A percentile compares a stretch with the other conserved stretches of the same genome.
Evolutionary conservation across 2,113 vertebrate genomes (phyloP).

Genomic region (Lophius piscatorius): DNA sequence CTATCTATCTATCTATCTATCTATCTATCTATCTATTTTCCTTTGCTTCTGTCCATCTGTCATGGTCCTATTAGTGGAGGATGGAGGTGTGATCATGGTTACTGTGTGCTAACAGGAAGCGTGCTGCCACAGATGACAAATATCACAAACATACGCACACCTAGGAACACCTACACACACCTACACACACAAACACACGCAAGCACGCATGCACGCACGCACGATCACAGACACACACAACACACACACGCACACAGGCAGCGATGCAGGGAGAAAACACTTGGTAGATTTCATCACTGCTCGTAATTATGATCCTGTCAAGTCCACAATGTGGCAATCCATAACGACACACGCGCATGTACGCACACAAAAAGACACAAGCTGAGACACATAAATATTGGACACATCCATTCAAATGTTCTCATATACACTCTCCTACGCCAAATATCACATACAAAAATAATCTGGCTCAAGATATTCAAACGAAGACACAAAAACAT

Average conservation of each 20-base stretch:
- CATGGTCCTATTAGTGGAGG: conserved; percentile 72
- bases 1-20: conserved; percentile 43
- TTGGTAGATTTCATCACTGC: conserved; percentile 78
- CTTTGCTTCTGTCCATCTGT: conserved; percentile 53
- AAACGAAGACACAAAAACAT: not conserved
- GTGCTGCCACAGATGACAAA: conserved; percentile 76
- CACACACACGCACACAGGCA: conserved; percentile 30
- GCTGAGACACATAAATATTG: conserved; percentile 4
- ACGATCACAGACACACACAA: conserved; percentile 3
- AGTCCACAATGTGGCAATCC: conserved; percentile 75
- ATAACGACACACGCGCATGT: conserved; percentile 64
- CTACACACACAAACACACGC: conserved; percentile 30
- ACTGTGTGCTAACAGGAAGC: conserved; percentile 75
- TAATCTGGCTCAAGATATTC: not conserved
- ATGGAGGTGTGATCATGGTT: conserved; percentile 74
- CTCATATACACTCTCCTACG: conserved; percentile 2
- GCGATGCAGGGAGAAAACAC: conserved; percentile 69
- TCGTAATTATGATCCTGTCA: conserved; percentile 80
- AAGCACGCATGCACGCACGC: conserved; percentile 14
- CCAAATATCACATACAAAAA: not conserved
- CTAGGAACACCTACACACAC: conserved; percentile 40
- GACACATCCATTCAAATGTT: conserved; percentile 30
- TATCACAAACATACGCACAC: conserved; percentile 50
- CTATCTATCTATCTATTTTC: conserved; percentile 48
- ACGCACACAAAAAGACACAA: not conserved